Evolutionary conservation across 2,888 invertebrate genomes (phyloP).

Genomic region (Cantharis lateralis): DNA sequence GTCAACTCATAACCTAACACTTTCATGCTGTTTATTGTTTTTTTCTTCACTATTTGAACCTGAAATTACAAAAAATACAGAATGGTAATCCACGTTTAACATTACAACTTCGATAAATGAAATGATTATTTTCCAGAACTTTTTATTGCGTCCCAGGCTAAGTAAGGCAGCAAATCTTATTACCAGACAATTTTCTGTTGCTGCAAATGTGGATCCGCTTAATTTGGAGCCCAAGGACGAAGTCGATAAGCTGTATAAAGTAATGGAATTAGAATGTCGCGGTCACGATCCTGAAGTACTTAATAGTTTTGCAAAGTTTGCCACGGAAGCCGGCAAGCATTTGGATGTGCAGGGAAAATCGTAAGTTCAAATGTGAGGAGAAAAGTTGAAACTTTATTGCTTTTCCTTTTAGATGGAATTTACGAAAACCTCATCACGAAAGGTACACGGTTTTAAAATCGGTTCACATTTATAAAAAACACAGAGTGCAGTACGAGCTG

Average conservation of each 20-base stretch:
- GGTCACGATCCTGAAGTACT: conserved; percentile 88
- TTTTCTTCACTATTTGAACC: background rate
- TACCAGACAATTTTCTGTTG: background rate
- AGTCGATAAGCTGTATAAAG: conserved; percentile 79
- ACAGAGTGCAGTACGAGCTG: conserved; percentile 93
- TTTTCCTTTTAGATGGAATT: conserved; percentile 67
- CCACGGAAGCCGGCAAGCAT: conserved; percentile 77
- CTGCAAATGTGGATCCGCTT: background rate
- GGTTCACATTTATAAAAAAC: conserved; percentile 90
- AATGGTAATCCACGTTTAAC: background rate
- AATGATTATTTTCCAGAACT: background rate
- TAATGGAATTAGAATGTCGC: conserved; percentile 82
- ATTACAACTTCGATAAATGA: background rate
- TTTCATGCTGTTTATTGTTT: background rate
- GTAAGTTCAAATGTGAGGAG: conserved; percentile 58
- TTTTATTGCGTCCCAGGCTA: background rate
- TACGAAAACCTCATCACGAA: conserved; percentile 73
- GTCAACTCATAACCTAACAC: background rate
- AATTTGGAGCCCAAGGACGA: conserved; percentile 46
- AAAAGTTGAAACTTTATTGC: background rate
- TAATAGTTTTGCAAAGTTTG: conserved; percentile 86
- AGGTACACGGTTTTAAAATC: conserved; percentile 83
- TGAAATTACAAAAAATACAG: background rate
- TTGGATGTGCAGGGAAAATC: conserved; percentile 77
- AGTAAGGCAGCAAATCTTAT: background rate